Conservation (phyloP, 1,140 invertebrate species). For the Semibalanus balanoides region DNA sequence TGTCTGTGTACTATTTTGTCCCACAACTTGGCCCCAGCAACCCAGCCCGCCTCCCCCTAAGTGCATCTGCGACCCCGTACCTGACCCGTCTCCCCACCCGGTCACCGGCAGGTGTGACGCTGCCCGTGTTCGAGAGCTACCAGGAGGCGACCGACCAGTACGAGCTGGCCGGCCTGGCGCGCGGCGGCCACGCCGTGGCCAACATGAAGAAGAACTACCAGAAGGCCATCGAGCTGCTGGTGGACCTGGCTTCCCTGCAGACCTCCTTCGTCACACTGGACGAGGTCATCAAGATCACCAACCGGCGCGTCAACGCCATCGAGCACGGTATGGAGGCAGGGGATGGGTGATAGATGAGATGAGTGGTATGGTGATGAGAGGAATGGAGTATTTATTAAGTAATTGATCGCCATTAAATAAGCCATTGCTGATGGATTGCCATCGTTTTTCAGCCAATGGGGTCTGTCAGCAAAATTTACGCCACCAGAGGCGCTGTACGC, state of each 20-base stretch:
- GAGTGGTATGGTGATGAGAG: too few relatives aligned
- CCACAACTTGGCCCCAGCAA: too few relatives aligned
- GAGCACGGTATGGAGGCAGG: constrained; percentile 61
- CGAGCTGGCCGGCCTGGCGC: constrained; percentile 79
- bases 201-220: constrained; percentile 94
- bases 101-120: constrained; percentile 54
- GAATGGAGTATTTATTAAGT: too few relatives aligned
- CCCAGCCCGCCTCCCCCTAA: too few relatives aligned
- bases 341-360: background rate
- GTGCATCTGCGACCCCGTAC: too few relatives aligned
- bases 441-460: too few relatives aligned
- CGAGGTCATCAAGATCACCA: constrained; percentile 95
- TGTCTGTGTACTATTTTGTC: too few relatives aligned
- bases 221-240: constrained; percentile 76
- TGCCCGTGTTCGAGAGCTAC: constrained; percentile 92
- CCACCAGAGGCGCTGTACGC: too few relatives aligned
- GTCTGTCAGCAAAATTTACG: too few relatives aligned
- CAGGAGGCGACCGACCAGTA: constrained; percentile 86
- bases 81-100: too few relatives aligned
- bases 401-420: too few relatives aligned
- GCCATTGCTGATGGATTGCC: too few relatives aligned
- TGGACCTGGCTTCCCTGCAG: constrained; percentile 87
- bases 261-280: constrained; percentile 94
- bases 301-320: constrained; percentile 98
- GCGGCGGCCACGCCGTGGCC: constrained; percentile 85